phyloP scores from a whole-genome alignment of 2,113 vertebrate genomes.

The Chlorodrepanis virens region DNA sequence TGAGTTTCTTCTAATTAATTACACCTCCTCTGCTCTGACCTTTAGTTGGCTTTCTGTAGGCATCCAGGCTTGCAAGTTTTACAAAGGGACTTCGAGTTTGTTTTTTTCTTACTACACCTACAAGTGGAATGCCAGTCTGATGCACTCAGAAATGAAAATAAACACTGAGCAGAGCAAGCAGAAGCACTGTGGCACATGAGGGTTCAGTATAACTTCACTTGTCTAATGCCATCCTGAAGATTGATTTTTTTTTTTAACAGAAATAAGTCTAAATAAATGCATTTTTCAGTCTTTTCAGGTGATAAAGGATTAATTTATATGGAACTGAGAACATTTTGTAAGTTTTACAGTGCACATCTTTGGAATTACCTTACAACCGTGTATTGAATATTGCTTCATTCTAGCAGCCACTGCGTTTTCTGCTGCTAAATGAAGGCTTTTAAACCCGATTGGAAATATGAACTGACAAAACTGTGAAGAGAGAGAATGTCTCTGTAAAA shows the following conservation, averaged over 20 bases:
- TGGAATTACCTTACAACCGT: not conserved
- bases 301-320: not conserved
- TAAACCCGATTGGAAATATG: not conserved
- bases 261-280: not conserved
- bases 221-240: not conserved
- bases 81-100: not conserved
- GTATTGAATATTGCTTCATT: not conserved
- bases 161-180: not conserved
- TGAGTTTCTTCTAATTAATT: not conserved
- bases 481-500: not conserved
- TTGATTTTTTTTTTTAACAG: not conserved
- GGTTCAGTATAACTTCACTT: not conserved
- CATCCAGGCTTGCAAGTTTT: constrained; percentile 14
- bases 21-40: constrained; percentile 40
- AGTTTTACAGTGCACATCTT: not conserved
- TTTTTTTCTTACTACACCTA: constrained; percentile 51
- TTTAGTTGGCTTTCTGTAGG: constrained; percentile 28
- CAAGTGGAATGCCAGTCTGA: constrained; percentile 23
- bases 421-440: not conserved
- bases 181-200: not conserved
- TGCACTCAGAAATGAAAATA: constrained; percentile 44
- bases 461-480: not conserved
- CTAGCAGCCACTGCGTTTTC: not conserved
- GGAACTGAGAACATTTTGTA: not conserved
- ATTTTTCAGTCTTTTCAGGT: not conserved